Base-by-base conservation (phyloP, 2,888 invertebrate species). In the Anoncus sp. region DNA sequence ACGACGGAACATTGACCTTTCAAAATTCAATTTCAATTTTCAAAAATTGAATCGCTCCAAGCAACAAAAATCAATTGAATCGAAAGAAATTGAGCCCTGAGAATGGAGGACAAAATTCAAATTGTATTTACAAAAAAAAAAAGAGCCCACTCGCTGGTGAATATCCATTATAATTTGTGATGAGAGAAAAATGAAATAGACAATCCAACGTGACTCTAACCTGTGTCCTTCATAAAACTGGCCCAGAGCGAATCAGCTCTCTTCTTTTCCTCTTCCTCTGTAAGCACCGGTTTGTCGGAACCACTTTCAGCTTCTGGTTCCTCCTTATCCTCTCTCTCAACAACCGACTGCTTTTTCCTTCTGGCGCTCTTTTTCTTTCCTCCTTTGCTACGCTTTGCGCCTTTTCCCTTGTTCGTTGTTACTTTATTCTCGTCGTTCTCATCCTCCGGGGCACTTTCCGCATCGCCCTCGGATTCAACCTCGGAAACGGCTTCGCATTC, bases 191-290 rank as follows among this genome's bases (percentile, higher is more conserved):
- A 22, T 49, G n/a, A 24, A 22, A 51, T 24, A 38, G 5, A 20
- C n/a, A n/a, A n/a, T n/a, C n/a, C n/a, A 2, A 59, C 18, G 14
- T 1, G 9, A 35, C n/a, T 49, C 74, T 74, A 91, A 84, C 92
- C 94, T 51, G 95, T 95, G 84, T 95, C 96, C 88, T 94, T 95
- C 85, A 96, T 92, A 87, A 96, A 96, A 90, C 94, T 95, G 27
- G 96, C 96, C 97, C 97, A 97, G 14, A 97, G 90, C 70, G 95
- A 94, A 85, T 96, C 96, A 51, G 95, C 95, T 84, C 93, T 93
- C 84, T 95, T 94, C 87, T 96, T 96, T 82, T 94, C 93, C 77
- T 94, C 94, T 85, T 94, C 95, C 65, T 94, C 93, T 60, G 93
- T 90, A 20, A 89, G 77, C 70, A 83, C 70, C 67, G 85, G 84